Conservation (phyloP, 1,140 invertebrate genomes). For the Conus ventricosus region DNA sequence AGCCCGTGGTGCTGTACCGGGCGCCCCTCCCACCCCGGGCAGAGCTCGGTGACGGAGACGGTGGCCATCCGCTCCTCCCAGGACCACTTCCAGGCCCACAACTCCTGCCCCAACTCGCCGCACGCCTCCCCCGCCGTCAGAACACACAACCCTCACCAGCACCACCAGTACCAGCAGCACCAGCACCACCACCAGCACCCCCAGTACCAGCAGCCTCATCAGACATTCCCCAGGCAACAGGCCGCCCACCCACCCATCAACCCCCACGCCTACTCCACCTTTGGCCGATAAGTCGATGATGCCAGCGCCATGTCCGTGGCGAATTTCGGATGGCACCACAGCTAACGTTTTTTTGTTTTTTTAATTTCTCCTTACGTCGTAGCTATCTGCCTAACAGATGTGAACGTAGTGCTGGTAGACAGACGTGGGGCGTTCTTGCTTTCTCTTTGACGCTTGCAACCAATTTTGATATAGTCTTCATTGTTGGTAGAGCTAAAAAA, state of each 20-base stretch:
- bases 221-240: conserved; percentile 29
- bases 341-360: too few relatives aligned
- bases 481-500: too few relatives aligned
- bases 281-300: background rate
- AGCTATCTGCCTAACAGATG: too few relatives aligned
- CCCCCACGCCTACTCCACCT: conserved; percentile 27
- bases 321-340: too few relatives aligned
- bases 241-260: background rate
- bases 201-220: conserved; percentile 26
- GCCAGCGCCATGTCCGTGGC: too few relatives aligned
- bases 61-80: background rate
- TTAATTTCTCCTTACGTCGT: too few relatives aligned
- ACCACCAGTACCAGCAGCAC: background rate
- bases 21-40: conserved; percentile 15
- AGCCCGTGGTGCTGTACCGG: conserved; percentile 35
- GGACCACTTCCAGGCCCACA: background rate
- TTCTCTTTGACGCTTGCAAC: too few relatives aligned
- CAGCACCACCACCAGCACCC: background rate
- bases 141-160: conserved; percentile 1
- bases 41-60: conserved; percentile 21
- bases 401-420: too few relatives aligned
- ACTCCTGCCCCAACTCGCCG: background rate
- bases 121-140: conserved; percentile 5
- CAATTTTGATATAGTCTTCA: too few relatives aligned
- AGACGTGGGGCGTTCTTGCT: too few relatives aligned